Evolutionary conservation across 2,888 invertebrate genomes (phyloP), one percentile per base, ranked within the genome.

Genomic region (Hydroisotoma schaefferi): DNA sequence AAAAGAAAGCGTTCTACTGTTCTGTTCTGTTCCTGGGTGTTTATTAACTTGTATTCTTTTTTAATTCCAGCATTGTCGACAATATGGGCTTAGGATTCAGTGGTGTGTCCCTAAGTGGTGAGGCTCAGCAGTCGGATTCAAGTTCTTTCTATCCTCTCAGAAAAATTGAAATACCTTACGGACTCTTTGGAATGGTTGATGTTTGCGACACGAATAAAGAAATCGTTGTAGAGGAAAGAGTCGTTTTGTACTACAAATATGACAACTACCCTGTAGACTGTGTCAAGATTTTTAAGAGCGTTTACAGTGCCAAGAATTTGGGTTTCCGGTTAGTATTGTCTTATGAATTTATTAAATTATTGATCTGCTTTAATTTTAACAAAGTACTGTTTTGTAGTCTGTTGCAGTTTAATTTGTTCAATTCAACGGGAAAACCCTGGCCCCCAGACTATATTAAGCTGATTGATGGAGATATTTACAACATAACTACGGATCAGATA

Each of bases 171-270:
- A 72, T 75, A 2, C 94, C 97, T 0, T 94, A 94, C 75, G 85
- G 92, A 74, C 78, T 94, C 38, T 97, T 94, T 78, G 94, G 98
- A 28, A 79, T 99, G 73, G 85, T 99, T 18, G 94, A 98, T 72
- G 94, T 98, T 70, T 99, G 99, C 77, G 94, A 95, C 75, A 89
- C 94, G 1, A 87, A 88, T 56, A 99, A 99, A 79, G 88, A 90
- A 75, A 85, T 99, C 18, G 82, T 83, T 1, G 84, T 99, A 1
- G 90, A 93, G 76, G 94, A 97, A 75, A 82, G 97, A 48, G 84
- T 97, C 4, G 78, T 98, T 0, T 76, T 99, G 22, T 99, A 95
- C 76, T 97, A 94, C 78, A 98, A 97, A 76, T 99, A 99, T 74
- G 94, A 94, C 74, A 94, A 94, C 72, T 86, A 88, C 76, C 92